These are phyloP conservation scores for Hiodon alosoides DNA, from an alignment of 2,113 vertebrate species.

Conservation along the genomic window DNA sequence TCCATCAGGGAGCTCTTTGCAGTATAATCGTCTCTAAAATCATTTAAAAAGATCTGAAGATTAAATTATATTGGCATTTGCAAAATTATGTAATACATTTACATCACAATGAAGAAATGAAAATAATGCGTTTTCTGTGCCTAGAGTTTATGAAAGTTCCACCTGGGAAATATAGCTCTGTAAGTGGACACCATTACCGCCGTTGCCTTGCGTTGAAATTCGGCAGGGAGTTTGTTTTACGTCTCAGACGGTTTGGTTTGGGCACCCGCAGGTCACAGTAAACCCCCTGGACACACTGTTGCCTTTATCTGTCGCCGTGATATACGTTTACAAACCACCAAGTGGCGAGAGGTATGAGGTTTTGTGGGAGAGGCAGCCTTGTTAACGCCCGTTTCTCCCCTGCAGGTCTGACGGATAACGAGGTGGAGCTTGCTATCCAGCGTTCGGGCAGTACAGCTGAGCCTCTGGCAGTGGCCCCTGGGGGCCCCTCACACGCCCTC, in stretches of 20 bases:
- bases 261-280: neutral
- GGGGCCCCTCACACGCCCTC: slow-evolving; percentile 50
- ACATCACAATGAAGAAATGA: slow-evolving; percentile 80
- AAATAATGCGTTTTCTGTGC: slow-evolving; percentile 74
- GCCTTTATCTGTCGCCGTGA: no score
- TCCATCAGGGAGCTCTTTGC: slow-evolving; percentile 69
- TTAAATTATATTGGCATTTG: slow-evolving; percentile 80
- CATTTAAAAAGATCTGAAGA: slow-evolving; percentile 78
- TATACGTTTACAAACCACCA: no score
- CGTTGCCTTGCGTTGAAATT: no score
- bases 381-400: slow-evolving; percentile 24
- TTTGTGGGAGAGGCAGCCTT: neutral
- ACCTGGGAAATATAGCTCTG: slow-evolving; percentile 71
- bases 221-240: no score
- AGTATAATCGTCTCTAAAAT: slow-evolving; percentile 78
- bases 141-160: slow-evolving; percentile 66
- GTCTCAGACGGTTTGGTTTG: no score
- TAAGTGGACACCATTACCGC: slow-evolving; percentile 54
- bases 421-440: slow-evolving; percentile 90
- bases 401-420: slow-evolving; percentile 88
- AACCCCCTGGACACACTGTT: neutral
- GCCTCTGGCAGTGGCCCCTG: slow-evolving; percentile 53
- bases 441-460: slow-evolving; percentile 79
- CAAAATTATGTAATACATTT: slow-evolving; percentile 80
- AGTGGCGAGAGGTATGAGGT: no score